Percentiles rank a stretch among this genome's conserved stretches.
Evolutionary conservation across 2,888 invertebrate genomes (phyloP).

Genomic region (Auanema freiburgensis): DNA sequence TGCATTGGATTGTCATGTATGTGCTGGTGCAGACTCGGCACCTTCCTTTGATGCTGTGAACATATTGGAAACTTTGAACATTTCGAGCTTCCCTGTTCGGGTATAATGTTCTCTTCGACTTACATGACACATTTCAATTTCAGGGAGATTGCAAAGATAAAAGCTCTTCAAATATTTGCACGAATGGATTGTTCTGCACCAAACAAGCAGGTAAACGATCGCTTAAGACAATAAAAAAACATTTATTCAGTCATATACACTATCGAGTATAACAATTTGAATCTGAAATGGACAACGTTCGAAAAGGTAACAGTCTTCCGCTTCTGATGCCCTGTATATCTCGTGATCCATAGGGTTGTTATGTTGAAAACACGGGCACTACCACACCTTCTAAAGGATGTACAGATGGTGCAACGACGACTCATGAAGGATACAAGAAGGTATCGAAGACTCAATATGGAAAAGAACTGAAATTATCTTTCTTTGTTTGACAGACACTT

Average conservation of each 20-base stretch:
- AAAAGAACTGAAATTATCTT: background rate
- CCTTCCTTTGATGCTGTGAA: no score
- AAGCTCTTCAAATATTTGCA: conserved; percentile 21
- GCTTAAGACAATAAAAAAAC: background rate
- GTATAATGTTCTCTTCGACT: no score
- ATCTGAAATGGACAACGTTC: background rate
- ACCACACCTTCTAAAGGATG: background rate
- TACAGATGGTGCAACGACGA: background rate
- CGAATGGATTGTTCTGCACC: conserved; percentile 22
- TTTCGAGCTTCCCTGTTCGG: no score
- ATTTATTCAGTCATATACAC: background rate
- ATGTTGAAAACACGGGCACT: background rate
- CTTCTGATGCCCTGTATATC: background rate
- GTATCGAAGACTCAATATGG: background rate
- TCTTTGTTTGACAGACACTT: background rate
- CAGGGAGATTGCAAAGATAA: conserved; percentile 23
- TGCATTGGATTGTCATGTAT: no score
- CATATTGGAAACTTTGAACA: no score
- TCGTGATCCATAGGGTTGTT: background rate
- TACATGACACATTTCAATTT: background rate
- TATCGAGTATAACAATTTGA: background rate
- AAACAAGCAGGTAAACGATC: conserved; percentile 22
- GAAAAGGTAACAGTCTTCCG: background rate
- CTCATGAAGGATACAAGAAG: background rate
- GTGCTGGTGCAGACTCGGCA: no score